phyloP scores from a whole-genome alignment of 2,888 invertebrate genomes.

The Nasonovia ribisnigri region DNA sequence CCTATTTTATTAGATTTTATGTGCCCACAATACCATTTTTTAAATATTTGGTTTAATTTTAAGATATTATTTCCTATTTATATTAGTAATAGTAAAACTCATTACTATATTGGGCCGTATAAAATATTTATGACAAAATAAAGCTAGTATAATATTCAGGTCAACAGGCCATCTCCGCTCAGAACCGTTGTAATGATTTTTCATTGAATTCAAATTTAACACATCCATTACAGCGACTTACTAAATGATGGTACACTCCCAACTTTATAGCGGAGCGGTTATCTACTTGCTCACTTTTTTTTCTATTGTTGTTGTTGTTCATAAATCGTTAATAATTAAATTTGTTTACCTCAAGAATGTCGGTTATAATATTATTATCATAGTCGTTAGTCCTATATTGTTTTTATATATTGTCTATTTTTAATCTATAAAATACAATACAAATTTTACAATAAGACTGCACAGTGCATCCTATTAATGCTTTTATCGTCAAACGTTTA shows the following conservation, averaged over 20 bases:
- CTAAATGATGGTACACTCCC: not conserved
- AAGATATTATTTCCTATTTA: no score
- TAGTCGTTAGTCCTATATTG: not conserved
- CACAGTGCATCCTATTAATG: not conserved
- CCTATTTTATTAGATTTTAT: no score
- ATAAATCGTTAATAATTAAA: not conserved
- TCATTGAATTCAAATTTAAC: no score
- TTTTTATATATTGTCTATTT: not conserved
- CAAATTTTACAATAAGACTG: not conserved
- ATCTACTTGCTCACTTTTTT: not conserved
- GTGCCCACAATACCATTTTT: no score
- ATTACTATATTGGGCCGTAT: no score
- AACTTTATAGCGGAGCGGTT: not conserved
- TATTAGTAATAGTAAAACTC: no score
- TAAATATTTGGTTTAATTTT: no score
- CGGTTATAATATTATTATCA: not conserved
- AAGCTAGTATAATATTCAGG: no score
- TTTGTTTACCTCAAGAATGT: not conserved
- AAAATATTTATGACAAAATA: no score
- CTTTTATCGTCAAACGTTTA: not conserved
- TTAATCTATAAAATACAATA: not conserved
- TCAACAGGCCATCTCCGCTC: no score
- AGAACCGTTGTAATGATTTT: no score
- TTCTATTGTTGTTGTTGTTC: not conserved
- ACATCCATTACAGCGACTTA: no score